Percentiles rank a stretch among this genome's conserved stretches.
Evolutionary conservation across 2,113 vertebrate species (phyloP).

Genomic region (Anser brachyrhynchus): DNA sequence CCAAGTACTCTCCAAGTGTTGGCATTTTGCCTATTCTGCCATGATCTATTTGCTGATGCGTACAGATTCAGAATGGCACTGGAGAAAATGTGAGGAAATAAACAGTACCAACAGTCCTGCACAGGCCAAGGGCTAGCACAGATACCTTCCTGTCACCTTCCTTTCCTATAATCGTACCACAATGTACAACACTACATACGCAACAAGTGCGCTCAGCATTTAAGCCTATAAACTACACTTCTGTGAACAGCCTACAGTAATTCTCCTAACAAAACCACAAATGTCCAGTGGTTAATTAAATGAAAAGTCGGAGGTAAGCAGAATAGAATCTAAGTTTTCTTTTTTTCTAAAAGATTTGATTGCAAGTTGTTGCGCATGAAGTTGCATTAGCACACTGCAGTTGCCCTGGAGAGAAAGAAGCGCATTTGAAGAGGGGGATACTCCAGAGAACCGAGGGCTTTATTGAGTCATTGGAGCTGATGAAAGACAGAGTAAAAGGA

Average conservation of each 20-base stretch:
- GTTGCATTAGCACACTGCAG: background rate
- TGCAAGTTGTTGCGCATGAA: constrained; percentile 4
- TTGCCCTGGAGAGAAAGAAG: constrained; percentile 13
- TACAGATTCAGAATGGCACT: background rate
- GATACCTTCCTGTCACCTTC: background rate
- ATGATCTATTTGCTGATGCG: background rate
- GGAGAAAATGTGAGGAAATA: background rate
- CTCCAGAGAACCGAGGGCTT: constrained; percentile 50
- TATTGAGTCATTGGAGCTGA: constrained; percentile 74
- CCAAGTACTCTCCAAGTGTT: background rate
- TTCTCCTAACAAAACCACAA: background rate
- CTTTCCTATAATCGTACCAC: background rate
- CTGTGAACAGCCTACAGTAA: background rate
- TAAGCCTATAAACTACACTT: background rate
- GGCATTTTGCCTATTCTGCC: background rate
- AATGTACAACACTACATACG: background rate
- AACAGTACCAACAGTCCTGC: background rate
- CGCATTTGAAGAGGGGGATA: background rate
- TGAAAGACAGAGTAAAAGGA: constrained; percentile 79
- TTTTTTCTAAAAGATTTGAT: background rate
- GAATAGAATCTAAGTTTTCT: background rate
- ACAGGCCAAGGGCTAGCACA: background rate
- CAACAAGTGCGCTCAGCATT: background rate
- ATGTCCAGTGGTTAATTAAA: background rate
- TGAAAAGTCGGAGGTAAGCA: background rate